Conservation (phyloP, 2,888 invertebrate genomes). For the Lasioglossum figueresi region DNA sequence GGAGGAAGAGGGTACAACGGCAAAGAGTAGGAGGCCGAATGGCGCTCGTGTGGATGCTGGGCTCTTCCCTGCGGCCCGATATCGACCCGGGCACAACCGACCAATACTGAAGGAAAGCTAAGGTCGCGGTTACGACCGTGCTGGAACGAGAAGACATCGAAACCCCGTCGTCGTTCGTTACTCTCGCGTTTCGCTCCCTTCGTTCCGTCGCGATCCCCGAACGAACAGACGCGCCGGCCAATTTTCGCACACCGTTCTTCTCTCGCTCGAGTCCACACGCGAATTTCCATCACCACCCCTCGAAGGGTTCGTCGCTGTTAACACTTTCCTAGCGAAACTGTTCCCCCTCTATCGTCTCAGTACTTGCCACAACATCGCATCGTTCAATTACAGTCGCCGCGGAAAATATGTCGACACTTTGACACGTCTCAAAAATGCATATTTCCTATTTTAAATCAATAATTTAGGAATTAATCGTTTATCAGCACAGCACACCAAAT, state of each 20-base stretch:
- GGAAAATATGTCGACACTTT: no score
- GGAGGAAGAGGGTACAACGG: conserved; percentile 32
- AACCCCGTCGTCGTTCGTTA: background rate
- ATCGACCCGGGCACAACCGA: conserved; percentile 74
- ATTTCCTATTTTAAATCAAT: no score
- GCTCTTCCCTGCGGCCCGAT: conserved; percentile 69
- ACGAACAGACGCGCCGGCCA: background rate
- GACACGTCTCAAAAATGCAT: no score
- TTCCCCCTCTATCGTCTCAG: background rate
- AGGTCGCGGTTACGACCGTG: conserved; percentile 72
- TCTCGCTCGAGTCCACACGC: background rate
- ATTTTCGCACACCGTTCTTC: background rate
- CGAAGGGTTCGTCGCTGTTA: background rate
- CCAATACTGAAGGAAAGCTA: conserved; percentile 74
- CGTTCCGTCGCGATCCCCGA: no score
- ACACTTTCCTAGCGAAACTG: background rate
- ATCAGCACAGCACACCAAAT: no score
- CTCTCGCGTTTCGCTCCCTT: background rate
- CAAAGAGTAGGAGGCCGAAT: conserved; percentile 64
- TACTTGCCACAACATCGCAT: no score
- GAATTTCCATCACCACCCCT: background rate
- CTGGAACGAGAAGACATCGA: conserved; percentile 45
- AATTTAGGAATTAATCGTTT: no score
- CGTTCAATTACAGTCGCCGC: no score
- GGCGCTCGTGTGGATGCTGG: conserved; percentile 70